These are phyloP conservation scores for Cynoglossus semilaevis DNA, from an alignment of 2,113 vertebrate genomes.

Conservation along the genomic window DNA sequence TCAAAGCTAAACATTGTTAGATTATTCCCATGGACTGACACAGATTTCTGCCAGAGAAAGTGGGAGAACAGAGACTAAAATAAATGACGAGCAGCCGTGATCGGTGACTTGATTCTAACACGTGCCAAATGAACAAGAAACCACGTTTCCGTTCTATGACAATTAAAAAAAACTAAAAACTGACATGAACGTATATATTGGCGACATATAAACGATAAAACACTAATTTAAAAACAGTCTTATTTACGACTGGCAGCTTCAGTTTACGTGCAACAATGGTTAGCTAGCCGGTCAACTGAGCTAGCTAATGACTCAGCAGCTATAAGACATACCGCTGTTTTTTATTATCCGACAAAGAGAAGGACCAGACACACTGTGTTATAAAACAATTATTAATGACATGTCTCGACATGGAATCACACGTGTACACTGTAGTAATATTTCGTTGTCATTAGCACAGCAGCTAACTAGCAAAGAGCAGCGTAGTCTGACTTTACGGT, in stretches of 20 bases:
- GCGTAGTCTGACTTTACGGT: conserved; percentile 64
- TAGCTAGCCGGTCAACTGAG: conserved; percentile 57
- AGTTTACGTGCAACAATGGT: conserved; percentile 54
- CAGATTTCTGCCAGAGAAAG: conserved; percentile 44
- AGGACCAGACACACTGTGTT: background rate
- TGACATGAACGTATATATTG: background rate
- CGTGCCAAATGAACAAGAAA: conserved; percentile 1
- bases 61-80: background rate
- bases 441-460: conserved; percentile 57
- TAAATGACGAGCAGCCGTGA: conserved; percentile 7
- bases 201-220: background rate
- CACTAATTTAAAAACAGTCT: background rate
- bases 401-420: background rate
- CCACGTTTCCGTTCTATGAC: no score
- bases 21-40: conserved; percentile 83
- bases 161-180: background rate
- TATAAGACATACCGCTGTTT: conserved; percentile 11
- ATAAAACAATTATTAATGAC: conserved; percentile 20
- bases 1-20: conserved; percentile 98
- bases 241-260: conserved; percentile 11
- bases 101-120: conserved; percentile 12
- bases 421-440: conserved; percentile 10
- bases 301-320: conserved; percentile 80
- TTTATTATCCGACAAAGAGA: background rate
- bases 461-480: conserved; percentile 45